Percentiles rank a stretch among this genome's conserved stretches.
phyloP scores from a whole-genome alignment of 2,797 vertebrate species.

The Melanogrammus aeglefinus region DNA sequence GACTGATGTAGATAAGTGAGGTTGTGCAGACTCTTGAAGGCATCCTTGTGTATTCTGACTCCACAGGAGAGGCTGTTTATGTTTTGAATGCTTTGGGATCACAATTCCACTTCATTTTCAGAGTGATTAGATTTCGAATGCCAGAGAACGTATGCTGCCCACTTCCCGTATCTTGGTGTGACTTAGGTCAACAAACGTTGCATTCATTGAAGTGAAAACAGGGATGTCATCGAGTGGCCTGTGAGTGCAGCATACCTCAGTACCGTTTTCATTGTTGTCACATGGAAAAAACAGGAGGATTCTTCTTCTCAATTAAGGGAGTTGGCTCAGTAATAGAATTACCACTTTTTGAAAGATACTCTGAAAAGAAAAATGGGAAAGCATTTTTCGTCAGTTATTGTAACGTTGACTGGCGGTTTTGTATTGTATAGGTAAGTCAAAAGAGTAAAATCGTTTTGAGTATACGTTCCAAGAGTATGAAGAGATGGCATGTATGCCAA shows the following conservation, averaged over 20 bases:
- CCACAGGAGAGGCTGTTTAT: conserved; percentile 56
- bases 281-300: conserved; percentile 69
- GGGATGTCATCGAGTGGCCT: no score
- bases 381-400: conserved; percentile 3
- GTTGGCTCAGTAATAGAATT: conserved; percentile 39
- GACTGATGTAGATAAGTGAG: no score
- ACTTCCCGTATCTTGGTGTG: conserved; percentile 29
- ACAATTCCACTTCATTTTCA: conserved; percentile 78
- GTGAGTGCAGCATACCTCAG: no score
- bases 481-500: no score
- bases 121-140: conserved; percentile 64
- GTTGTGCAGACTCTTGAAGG: no score
- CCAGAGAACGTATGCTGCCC: conserved; percentile 53
- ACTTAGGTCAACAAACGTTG: conserved; percentile 69
- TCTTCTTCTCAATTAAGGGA: conserved; percentile 50
- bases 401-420: not conserved
- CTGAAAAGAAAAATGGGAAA: conserved; percentile 50
- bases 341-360: conserved; percentile 31
- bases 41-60: conserved; percentile 66
- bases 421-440: not conserved
- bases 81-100: conserved; percentile 51
- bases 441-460: not conserved
- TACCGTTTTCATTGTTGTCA: conserved; percentile 25
- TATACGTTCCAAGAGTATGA: no score
- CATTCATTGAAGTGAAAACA: no score